Conservation (phyloP, 2,797 vertebrate genomes). For the Amphiprion clarkii region DNA sequence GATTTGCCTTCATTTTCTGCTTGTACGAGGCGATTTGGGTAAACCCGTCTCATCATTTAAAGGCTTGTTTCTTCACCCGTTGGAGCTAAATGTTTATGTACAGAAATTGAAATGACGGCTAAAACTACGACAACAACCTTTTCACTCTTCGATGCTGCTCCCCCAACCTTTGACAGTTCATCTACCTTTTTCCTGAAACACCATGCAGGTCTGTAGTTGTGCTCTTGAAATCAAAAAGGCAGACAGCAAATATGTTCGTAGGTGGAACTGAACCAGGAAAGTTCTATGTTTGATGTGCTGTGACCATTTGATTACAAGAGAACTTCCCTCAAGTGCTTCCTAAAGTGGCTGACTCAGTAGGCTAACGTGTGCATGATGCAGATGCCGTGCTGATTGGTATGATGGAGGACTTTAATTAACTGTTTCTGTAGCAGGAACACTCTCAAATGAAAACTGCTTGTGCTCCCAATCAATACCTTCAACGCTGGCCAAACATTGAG, state of each 20-base stretch:
- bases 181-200: background rate
- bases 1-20: too few species aligned
- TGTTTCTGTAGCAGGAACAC: background rate
- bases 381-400: background rate
- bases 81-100: too few species aligned
- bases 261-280: too few species aligned
- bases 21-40: too few species aligned
- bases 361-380: background rate
- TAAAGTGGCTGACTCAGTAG: background rate
- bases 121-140: too few species aligned
- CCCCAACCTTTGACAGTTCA: too few species aligned
- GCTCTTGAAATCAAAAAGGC: background rate
- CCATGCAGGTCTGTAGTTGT: background rate
- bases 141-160: background rate
- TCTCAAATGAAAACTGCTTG: conserved; percentile 7
- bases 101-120: too few species aligned
- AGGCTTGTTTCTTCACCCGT: too few species aligned
- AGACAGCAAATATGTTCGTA: too few species aligned
- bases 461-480: background rate
- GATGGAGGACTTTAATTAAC: conserved; percentile 2
- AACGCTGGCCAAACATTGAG: background rate
- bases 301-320: too few species aligned
- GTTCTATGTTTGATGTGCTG: too few species aligned
- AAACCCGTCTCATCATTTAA: too few species aligned
- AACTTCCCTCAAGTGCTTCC: background rate